Evolutionary conservation across 2,113 vertebrate species (phyloP).

Genomic region (Cottus gobio): DNA sequence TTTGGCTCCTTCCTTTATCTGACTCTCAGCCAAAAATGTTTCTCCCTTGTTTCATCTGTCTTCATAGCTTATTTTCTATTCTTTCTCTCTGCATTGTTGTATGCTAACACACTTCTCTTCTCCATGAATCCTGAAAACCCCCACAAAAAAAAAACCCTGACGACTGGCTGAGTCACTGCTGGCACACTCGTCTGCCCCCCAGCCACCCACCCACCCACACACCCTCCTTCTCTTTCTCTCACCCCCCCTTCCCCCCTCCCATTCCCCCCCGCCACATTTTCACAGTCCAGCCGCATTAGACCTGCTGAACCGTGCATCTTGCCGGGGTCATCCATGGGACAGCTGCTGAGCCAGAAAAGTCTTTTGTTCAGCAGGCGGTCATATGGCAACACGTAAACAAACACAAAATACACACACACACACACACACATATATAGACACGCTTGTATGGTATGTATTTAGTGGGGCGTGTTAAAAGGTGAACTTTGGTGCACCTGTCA

Average conservation of each 20-base stretch:
- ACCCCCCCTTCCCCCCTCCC: background rate
- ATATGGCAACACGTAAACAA: conserved; percentile 47
- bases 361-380: conserved; percentile 55
- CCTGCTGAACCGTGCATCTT: conserved; percentile 59
- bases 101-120: background rate
- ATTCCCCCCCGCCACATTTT: conserved; percentile 31
- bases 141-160: conserved; percentile 11
- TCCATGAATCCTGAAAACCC: conserved; percentile 24
- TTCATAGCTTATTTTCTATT: background rate
- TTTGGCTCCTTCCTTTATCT: conserved; percentile 20
- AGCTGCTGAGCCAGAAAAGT: conserved; percentile 67
- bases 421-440: background rate
- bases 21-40: conserved; percentile 2
- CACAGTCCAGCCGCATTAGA: conserved; percentile 49
- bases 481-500: conserved; percentile 10
- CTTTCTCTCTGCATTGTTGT: background rate
- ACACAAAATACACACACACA: conserved; percentile 27
- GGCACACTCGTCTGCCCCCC: conserved; percentile 10
- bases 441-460: conserved; percentile 30
- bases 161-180: conserved; percentile 45
- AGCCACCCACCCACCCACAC: background rate
- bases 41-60: background rate
- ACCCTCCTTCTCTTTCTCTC: background rate
- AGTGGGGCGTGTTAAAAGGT: conserved; percentile 30
- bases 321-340: conserved; percentile 69